phyloP scores from a whole-genome alignment of 2,113 vertebrate species.

The Hymenochirus boettgeri region DNA sequence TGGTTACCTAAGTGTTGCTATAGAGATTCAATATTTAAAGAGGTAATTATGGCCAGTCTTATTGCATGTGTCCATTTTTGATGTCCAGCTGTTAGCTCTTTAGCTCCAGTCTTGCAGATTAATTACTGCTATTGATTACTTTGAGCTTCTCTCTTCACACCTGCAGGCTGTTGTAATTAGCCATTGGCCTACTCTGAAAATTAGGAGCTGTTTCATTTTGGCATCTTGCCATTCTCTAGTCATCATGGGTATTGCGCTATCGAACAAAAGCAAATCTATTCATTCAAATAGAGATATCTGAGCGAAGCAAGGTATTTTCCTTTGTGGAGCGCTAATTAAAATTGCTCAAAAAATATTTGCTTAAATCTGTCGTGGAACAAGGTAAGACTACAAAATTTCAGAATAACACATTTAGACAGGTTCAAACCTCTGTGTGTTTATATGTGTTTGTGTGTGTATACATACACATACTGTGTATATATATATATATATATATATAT shows the following conservation, averaged over 20 bases:
- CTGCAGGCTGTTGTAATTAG: constrained; percentile 80
- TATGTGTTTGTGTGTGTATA: no score
- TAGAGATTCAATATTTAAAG: constrained; percentile 84
- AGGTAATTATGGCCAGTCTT: constrained; percentile 83
- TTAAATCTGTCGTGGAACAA: neutral
- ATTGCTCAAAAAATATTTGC: constrained; percentile 49
- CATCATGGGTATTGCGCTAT: constrained; percentile 62
- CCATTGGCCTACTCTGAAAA: constrained; percentile 75
- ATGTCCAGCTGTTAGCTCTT: constrained; percentile 84
- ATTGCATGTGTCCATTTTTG: constrained; percentile 81
- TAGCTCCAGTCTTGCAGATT: constrained; percentile 81
- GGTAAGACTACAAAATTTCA: constrained; percentile 43
- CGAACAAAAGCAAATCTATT: constrained; percentile 75
- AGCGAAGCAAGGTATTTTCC: constrained; percentile 64
- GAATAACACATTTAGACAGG: no score
- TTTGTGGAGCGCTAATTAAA: constrained; percentile 57
- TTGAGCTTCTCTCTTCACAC: constrained; percentile 79
- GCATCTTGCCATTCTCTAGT: constrained; percentile 73
- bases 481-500: no score
- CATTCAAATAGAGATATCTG: constrained; percentile 73
- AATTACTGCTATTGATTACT: constrained; percentile 86
- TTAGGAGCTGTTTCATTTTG: constrained; percentile 77
- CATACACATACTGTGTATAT: no score
- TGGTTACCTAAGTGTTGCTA: constrained; percentile 78
- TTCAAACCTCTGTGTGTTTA: no score